Conservation (phyloP, 2,113 vertebrate genomes). For the Microtus richardsoni region DNA sequence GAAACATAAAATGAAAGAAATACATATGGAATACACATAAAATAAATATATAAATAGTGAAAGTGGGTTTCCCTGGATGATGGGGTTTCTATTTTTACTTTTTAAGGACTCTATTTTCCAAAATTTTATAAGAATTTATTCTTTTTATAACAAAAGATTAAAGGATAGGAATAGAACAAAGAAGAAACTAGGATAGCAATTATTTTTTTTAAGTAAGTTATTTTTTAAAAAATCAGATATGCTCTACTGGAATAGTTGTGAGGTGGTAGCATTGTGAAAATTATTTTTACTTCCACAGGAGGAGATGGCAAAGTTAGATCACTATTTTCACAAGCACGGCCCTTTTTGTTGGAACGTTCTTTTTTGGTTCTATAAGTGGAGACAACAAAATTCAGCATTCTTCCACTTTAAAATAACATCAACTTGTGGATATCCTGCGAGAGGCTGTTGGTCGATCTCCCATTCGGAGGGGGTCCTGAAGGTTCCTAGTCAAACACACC, state of each 20-base stretch:
- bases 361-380: background rate
- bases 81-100: constrained; percentile 31
- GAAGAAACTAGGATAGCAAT: background rate
- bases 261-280: background rate
- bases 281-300: constrained; percentile 40
- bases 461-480: background rate
- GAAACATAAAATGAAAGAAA: constrained; percentile 56
- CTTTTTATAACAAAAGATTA: background rate
- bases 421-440: background rate
- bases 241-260: background rate
- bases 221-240: constrained; percentile 2
- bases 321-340: background rate
- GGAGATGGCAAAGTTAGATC: constrained; percentile 51
- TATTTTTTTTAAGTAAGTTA: constrained; percentile 47
- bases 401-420: constrained; percentile 44
- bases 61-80: background rate
- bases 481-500: constrained; percentile 12
- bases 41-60: constrained; percentile 42
- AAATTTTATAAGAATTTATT: constrained; percentile 21
- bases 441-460: background rate
- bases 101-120: constrained; percentile 4
- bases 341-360: background rate
- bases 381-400: background rate
- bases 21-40: constrained; percentile 5
- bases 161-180: background rate